These are phyloP conservation scores for Aphidoletes aphidimyza DNA, from an alignment of 2,888 invertebrate species.

Conservation along the genomic window DNA sequence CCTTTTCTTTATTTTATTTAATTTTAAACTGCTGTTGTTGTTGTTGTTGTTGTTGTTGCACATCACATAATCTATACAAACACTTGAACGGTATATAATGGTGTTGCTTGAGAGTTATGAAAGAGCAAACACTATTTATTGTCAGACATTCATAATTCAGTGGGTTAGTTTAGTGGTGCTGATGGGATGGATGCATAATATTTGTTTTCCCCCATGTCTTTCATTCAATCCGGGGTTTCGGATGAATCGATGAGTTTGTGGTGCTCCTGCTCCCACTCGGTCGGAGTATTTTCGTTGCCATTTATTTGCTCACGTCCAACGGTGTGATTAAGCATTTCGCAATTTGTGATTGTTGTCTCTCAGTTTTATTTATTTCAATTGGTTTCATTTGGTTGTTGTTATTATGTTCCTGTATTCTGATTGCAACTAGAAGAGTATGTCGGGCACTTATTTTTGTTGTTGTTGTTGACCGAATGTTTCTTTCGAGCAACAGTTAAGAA, in stretches of 20 bases:
- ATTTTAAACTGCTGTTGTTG: no score
- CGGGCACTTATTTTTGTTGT: neutral
- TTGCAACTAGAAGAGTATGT: neutral
- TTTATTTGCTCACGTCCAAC: neutral
- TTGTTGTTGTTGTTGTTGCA: no score
- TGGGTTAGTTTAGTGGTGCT: neutral
- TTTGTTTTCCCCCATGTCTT: neutral
- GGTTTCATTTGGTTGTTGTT: neutral
- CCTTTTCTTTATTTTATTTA: no score
- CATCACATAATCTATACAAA: neutral
- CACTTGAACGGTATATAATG: neutral
- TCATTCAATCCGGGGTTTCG: neutral
- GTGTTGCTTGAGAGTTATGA: no score
- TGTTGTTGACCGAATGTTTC: neutral
- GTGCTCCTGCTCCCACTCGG: neutral
- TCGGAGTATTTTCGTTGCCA: neutral
- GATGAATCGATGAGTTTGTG: neutral
- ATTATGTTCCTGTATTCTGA: neutral
- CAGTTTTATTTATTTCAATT: neutral
- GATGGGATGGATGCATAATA: neutral
- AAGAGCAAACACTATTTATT: neutral
- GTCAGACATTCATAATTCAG: constrained; percentile 6
- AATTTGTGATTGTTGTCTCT: constrained; percentile 30
- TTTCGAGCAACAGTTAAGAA: neutral
- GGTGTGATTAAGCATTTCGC: constrained; percentile 8